Evolutionary conservation across 2,888 invertebrate species (phyloP), one percentile per base, ranked within the genome.

Genomic region (Homarus gammarus): DNA sequence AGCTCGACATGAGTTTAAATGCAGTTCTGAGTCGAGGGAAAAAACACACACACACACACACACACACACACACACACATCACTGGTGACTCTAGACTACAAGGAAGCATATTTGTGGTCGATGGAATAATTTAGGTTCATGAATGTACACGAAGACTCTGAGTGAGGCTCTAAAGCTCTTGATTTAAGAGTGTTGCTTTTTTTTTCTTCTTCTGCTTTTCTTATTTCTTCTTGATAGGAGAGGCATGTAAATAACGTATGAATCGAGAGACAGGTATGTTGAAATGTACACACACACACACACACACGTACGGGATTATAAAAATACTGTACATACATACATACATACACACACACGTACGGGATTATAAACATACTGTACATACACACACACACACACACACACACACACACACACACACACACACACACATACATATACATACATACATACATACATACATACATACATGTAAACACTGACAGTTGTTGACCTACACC

Each of bases 371-470:
- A 70, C 31, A 70, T 31, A 12, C 31, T 27, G 15, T 70, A 70
- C 6, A 70, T 70, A 70, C 70, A 70, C 31, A 31, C 70, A 70
- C 31, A 70, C 70, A 70, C 31, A 70, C 27, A 70, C 31, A 70
- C 70, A 70, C 31, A 70, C 70, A 70, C 31, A 70, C 70, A 70
- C 31, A 70, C 70, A 70, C 31, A 70, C 70, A 70, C 31, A 70
- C 70, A 70, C 31, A 70, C 70, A 70, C 31, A 70, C 70, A 70
- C 31, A 70, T 70, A 70, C 27, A 38, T 73, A 44, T 44, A 44
- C 10, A 44, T 44, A 44, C 10, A 44, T 44, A 44, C 10, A 44
- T 44, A 44, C 10, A 44, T 44, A 44, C 10, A 44, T 44, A 56
- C 22, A 56, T 22, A 56, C 22, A 56, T 22, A 56, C 22, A 56